These are phyloP conservation scores for Madoqua kirkii DNA, from an alignment of 2,113 vertebrate species.

Conservation along the genomic window DNA sequence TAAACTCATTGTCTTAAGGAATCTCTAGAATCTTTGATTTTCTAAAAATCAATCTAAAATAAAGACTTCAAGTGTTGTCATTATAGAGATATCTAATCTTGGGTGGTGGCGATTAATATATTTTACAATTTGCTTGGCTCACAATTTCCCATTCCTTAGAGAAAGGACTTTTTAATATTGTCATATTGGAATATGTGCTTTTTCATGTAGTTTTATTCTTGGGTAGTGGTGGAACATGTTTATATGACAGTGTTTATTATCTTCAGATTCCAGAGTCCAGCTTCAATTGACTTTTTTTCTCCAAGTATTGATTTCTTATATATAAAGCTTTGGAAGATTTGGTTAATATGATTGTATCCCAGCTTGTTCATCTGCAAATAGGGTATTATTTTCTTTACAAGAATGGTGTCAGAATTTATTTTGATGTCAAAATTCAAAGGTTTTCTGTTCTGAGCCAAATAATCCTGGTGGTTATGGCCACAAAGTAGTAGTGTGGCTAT, in stretches of 20 bases:
- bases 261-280: background rate
- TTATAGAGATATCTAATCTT: background rate
- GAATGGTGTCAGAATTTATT: background rate
- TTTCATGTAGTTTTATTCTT: background rate
- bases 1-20: background rate
- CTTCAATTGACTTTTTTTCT: background rate
- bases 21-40: background rate
- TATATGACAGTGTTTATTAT: background rate
- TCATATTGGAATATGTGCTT: background rate
- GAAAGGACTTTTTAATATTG: constrained; percentile 11
- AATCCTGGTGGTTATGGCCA: background rate
- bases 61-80: background rate
- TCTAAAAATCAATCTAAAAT: constrained; percentile 2
- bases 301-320: background rate
- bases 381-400: background rate
- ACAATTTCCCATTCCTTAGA: background rate
- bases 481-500: background rate
- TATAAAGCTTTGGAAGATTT: background rate
- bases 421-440: background rate
- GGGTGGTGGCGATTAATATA: background rate
- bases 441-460: constrained; percentile 23
- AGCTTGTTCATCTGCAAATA: background rate
- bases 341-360: background rate
- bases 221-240: background rate
- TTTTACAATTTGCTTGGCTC: background rate